These are phyloP conservation scores for Helarctos malayanus DNA, from an alignment of 2,797 vertebrate species.

Conservation along the genomic window DNA sequence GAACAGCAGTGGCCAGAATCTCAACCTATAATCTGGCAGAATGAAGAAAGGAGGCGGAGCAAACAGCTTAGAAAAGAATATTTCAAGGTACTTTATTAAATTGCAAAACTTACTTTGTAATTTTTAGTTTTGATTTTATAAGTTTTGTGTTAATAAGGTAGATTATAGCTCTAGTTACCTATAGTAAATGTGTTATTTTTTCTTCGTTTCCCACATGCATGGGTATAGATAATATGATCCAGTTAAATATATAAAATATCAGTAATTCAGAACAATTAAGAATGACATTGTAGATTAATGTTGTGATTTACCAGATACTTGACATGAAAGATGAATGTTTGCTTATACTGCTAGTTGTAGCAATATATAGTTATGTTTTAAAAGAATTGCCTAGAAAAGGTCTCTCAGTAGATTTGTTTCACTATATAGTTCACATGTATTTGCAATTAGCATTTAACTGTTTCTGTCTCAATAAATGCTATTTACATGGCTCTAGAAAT, in stretches of 20 bases:
- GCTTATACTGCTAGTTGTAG: not conserved
- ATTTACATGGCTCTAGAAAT: slow-evolving; percentile 31
- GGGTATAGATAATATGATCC: not conserved
- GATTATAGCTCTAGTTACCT: slow-evolving; percentile 35
- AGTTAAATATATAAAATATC: slow-evolving; percentile 25
- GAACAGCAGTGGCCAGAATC: slow-evolving; percentile 95
- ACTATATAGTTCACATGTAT: slow-evolving; percentile 7
- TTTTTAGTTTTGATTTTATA: slow-evolving; percentile 47
- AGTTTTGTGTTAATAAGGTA: slow-evolving; percentile 47
- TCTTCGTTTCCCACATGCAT: slow-evolving; percentile 5
- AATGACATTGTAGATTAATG: not conserved
- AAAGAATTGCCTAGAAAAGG: not conserved
- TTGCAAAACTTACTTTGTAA: slow-evolving; percentile 40
- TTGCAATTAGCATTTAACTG: slow-evolving; percentile 9
- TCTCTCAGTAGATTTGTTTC: slow-evolving; percentile 61
- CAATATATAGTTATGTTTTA: slow-evolving; percentile 27
- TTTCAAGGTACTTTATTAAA: slow-evolving; percentile 92
- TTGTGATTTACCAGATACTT: slow-evolving; percentile 39
- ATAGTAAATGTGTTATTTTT: slow-evolving; percentile 41
- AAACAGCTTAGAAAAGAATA: slow-evolving; percentile 98
- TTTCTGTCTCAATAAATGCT: slow-evolving; percentile 43
- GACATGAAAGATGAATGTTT: slow-evolving; percentile 4
- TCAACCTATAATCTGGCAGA: slow-evolving; percentile 95
- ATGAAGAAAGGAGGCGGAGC: slow-evolving; percentile 95
- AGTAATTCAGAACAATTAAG: slow-evolving; percentile 53